Percentiles rank a stretch among this genome's conserved stretches.
Evolutionary conservation across 2,797 vertebrate genomes (phyloP).

Genomic region (Helicolenus hilgendorfi): DNA sequence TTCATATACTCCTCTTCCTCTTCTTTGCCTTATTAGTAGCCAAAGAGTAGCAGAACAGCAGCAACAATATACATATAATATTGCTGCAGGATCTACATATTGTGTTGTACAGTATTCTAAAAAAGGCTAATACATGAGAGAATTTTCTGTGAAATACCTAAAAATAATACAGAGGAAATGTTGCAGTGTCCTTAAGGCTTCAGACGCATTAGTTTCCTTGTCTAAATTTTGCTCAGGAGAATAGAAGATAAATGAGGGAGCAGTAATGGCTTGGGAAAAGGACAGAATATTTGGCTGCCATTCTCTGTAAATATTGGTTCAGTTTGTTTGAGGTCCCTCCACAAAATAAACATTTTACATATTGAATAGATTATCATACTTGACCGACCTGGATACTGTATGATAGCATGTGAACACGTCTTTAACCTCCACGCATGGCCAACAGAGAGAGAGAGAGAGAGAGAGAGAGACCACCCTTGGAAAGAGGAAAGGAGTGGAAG

Average conservation of each 20-base stretch:
- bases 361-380: slow-evolving; percentile 88
- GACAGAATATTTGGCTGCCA: slow-evolving; percentile 81
- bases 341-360: slow-evolving; percentile 90
- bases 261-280: slow-evolving; percentile 85
- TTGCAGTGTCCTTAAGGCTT: slow-evolving; percentile 59
- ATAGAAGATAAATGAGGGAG: slow-evolving; percentile 85
- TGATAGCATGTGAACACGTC: slow-evolving; percentile 89
- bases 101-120: neutral
- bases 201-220: slow-evolving; percentile 66
- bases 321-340: slow-evolving; percentile 85
- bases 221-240: slow-evolving; percentile 74
- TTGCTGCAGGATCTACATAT: neutral
- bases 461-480: slow-evolving; percentile 74
- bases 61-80: neutral
- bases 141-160: slow-evolving; percentile 45
- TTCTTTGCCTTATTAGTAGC: neutral
- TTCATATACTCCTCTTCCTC: neutral
- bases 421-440: slow-evolving; percentile 79
- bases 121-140: slow-evolving; percentile 10
- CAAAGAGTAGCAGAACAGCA: neutral
- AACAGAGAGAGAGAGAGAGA: slow-evolving; percentile 29
- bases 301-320: slow-evolving; percentile 90
- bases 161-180: slow-evolving; percentile 60
- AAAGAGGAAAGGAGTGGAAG: slow-evolving; percentile 74
- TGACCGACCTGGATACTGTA: slow-evolving; percentile 86